phyloP scores from a whole-genome alignment of 2,113 vertebrate species.

The Strix aluco region DNA sequence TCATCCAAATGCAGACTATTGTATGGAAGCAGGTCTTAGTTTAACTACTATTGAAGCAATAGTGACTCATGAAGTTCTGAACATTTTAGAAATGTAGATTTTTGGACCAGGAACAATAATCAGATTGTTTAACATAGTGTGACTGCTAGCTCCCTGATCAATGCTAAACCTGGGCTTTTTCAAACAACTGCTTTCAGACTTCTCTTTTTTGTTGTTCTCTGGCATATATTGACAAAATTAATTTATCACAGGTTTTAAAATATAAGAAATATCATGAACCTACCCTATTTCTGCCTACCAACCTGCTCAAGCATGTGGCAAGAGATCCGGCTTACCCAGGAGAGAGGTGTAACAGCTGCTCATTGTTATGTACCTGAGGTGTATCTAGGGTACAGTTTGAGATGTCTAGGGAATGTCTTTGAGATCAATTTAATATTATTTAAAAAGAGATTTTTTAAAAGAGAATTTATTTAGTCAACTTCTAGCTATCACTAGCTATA shows the following conservation, averaged over 20 bases:
- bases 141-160: background rate
- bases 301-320: background rate
- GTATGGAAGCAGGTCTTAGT: background rate
- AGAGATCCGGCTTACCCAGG: background rate
- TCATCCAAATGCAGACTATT: background rate
- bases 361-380: background rate
- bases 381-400: background rate
- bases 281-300: background rate
- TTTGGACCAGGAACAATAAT: background rate
- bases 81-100: background rate
- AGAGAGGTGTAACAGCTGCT: background rate
- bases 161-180: background rate
- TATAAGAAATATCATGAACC: background rate
- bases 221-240: accelerated
- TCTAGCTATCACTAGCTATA: background rate
- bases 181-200: background rate
- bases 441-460: background rate
- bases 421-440: background rate
- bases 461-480: background rate
- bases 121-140: background rate
- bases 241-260: background rate
- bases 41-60: background rate
- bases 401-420: background rate
- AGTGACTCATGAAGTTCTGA: background rate
- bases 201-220: background rate